These are phyloP conservation scores for Anhinga rufa DNA, from an alignment of 2,113 vertebrate species.

Conservation along the genomic window DNA sequence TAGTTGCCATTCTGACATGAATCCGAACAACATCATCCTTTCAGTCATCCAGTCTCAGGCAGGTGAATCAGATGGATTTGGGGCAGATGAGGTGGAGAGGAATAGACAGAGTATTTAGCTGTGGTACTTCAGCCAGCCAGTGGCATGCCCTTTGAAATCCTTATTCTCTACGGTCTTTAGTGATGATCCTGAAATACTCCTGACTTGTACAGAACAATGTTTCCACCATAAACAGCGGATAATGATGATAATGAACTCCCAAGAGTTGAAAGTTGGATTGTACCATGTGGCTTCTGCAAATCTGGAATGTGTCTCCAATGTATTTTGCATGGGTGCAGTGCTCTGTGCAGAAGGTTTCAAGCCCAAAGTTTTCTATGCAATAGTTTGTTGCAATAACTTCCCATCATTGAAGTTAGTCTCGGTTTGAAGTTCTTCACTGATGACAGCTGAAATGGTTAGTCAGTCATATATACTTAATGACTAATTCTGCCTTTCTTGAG, in stretches of 20 bases:
- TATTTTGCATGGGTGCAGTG: neutral
- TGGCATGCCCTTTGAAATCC: neutral
- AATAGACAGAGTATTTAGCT: neutral
- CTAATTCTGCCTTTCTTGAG: neutral
- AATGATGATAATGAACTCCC: neutral
- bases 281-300: neutral
- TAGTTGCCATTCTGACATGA: neutral
- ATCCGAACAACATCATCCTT: neutral
- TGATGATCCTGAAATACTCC: neutral
- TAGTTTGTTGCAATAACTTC: neutral
- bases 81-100: neutral
- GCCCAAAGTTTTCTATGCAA: neutral
- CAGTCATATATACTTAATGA: neutral
- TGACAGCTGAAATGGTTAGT: neutral
- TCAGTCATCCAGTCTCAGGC: neutral
- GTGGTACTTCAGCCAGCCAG: neutral
- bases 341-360: neutral
- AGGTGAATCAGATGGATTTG: neutral
- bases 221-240: neutral
- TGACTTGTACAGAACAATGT: neutral
- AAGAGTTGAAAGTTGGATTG: neutral
- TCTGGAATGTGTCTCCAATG: neutral
- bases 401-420: neutral
- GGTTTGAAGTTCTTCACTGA: neutral
- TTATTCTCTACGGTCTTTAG: neutral